Percentiles rank a stretch among this genome's conserved stretches.
Conservation (phyloP, 2,113 vertebrate species). For the Nibea coibor region DNA sequence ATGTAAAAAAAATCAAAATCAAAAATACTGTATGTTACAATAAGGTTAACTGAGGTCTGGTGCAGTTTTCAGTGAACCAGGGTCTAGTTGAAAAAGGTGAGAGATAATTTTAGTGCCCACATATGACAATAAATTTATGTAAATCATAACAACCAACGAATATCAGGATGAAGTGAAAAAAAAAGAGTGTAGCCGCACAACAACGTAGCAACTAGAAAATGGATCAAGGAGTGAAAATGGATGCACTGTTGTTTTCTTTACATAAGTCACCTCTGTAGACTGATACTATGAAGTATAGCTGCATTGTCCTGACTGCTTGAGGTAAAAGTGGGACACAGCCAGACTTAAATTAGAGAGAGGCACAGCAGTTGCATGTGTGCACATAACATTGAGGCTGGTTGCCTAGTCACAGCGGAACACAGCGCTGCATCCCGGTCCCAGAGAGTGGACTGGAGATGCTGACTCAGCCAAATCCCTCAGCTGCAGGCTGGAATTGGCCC, state of each 20-base stretch:
- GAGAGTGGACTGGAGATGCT: slow-evolving; percentile 75
- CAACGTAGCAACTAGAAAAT: slow-evolving; percentile 17
- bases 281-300: slow-evolving; percentile 49
- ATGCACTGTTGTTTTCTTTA: slow-evolving; percentile 47
- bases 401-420: slow-evolving; percentile 80
- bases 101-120: not conserved
- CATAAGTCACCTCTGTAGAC: slow-evolving; percentile 43
- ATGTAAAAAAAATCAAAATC: not conserved
- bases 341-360: slow-evolving; percentile 76
- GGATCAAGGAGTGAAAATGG: slow-evolving; percentile 19
- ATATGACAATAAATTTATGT: not conserved
- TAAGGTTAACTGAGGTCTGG: not conserved
- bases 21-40: not conserved
- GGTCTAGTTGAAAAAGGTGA: not conserved
- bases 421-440: slow-evolving; percentile 72
- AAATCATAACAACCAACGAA: not conserved
- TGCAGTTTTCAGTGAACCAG: not conserved
- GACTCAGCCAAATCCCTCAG: slow-evolving; percentile 79
- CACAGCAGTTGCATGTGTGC: slow-evolving; percentile 71
- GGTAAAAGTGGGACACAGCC: slow-evolving; percentile 77
- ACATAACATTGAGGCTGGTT: slow-evolving; percentile 78
- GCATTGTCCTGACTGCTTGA: slow-evolving; percentile 63
- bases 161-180: not conserved
- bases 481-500: slow-evolving; percentile 78
- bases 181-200: not conserved